Evolutionary conservation across 2,113 vertebrate species (phyloP).

Genomic region (Corynorhinus townsendii): DNA sequence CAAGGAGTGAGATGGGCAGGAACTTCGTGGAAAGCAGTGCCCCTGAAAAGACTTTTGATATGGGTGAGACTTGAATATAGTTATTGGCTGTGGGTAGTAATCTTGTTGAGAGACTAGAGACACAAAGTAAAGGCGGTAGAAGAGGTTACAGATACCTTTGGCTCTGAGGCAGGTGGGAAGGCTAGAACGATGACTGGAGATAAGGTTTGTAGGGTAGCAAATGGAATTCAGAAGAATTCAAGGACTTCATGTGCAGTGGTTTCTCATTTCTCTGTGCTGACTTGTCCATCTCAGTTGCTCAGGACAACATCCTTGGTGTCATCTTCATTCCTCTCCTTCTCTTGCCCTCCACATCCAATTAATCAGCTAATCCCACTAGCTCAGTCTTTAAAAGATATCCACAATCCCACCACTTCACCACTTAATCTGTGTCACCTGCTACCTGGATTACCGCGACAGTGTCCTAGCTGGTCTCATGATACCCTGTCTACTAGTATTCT

Average conservation of each 20-base stretch:
- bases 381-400: neutral
- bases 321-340: neutral
- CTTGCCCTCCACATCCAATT: neutral
- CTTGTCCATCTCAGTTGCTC: neutral
- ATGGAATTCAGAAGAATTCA: neutral
- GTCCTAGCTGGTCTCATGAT: neutral
- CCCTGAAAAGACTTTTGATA: neutral
- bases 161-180: neutral
- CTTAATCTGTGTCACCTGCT: too few species aligned
- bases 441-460: accelerated
- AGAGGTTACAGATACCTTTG: neutral
- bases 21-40: neutral
- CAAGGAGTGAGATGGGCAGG: neutral
- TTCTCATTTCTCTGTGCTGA: neutral
- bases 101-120: neutral
- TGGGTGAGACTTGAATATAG: neutral
- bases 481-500: too few species aligned
- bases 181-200: neutral
- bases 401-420: neutral
- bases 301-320: neutral
- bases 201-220: too few species aligned
- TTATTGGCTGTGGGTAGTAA: neutral
- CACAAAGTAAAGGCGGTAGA: neutral
- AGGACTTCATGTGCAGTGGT: accelerated
- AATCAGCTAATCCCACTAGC: neutral